phyloP scores from a whole-genome alignment of 2,113 vertebrate genomes.

The Sphaerodactylus townsendi region DNA sequence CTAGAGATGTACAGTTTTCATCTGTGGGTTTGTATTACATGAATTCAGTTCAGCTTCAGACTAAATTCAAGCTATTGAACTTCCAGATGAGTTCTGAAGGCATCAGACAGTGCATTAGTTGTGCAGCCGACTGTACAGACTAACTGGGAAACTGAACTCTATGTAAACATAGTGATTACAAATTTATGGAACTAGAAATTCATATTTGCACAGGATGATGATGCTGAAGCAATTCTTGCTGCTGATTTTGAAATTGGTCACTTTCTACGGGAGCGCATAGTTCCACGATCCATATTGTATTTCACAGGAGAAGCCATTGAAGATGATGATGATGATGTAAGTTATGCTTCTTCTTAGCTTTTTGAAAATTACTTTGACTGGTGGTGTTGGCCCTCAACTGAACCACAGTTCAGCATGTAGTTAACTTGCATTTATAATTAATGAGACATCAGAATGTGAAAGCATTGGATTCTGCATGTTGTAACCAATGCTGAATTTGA shows the following conservation, averaged over 20 bases:
- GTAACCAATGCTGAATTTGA: not conserved
- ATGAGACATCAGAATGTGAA: not conserved
- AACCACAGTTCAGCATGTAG: not conserved
- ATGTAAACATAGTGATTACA: not conserved
- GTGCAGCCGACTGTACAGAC: not conserved
- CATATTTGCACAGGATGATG: conserved; percentile 85
- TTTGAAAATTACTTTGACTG: not conserved
- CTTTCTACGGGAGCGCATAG: conserved; percentile 96
- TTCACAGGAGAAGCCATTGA: conserved; percentile 99
- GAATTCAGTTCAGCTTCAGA: not conserved
- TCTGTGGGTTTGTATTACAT: not conserved
- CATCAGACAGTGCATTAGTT: not conserved
- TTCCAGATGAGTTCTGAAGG: not conserved
- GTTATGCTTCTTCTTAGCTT: conserved; percentile 36
- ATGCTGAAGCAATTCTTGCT: conserved; percentile 92
- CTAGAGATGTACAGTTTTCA: not conserved
- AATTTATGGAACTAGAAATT: not conserved
- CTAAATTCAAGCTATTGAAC: not conserved
- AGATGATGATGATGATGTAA: conserved; percentile 96
- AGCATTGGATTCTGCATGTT: not conserved
- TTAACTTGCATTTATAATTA: not conserved
- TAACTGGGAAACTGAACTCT: not conserved
- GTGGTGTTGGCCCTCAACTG: not conserved
- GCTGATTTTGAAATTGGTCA: conserved; percentile 99
- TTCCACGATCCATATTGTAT: conserved; percentile 95